Base-by-base conservation (phyloP, 1,140 invertebrate species). In the Platyura marginata region DNA sequence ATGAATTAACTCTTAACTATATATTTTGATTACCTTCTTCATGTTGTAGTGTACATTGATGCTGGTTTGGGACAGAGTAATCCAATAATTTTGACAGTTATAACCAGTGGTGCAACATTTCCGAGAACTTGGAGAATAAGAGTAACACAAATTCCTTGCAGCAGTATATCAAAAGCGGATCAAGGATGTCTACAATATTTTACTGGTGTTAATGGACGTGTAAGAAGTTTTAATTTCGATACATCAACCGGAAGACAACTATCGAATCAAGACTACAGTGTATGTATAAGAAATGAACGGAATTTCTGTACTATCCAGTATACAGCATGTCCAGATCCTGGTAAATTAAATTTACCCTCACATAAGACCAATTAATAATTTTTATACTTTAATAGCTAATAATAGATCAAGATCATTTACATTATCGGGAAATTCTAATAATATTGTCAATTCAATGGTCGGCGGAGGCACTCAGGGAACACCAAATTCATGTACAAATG, bases 281-380 rank as follows among this genome's bases (percentile, higher is more conserved):
- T 86, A 40, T 91, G 87, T 54, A 72, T 90, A 16, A 62, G 87
- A 21, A 79, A 77, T 46, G 87, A 90, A 54, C 71, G 79, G 45
- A 90, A 89, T 54, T 91, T 90, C 55, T 90, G 86, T 50, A 79
- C 83, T 2, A 82, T 91, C 36, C 83, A 85, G 46, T 89, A 88
- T 50, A 76, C 74, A 21, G 68, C 75, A 6, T 87, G 82, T 51
- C 55, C 70, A 3, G 77, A 84, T 52, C 62, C 70, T 51, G 67
- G 75, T 77, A 49, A 41, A 42, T 40, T 3, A n/a, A 21, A 11
- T 21, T 22, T 33, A 21, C 40, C 19, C 19, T n/a, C 20, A 8
- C 6, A 37, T 15, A 37, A n/a, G n/a, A n/a, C n/a, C n/a, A n/a
- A n/a, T n/a, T n/a, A 3, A 23, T 22, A 58, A 60, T 22, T 37